Base-by-base conservation (phyloP, 2,113 vertebrate genomes). In the Argyrosomus japonicus region DNA sequence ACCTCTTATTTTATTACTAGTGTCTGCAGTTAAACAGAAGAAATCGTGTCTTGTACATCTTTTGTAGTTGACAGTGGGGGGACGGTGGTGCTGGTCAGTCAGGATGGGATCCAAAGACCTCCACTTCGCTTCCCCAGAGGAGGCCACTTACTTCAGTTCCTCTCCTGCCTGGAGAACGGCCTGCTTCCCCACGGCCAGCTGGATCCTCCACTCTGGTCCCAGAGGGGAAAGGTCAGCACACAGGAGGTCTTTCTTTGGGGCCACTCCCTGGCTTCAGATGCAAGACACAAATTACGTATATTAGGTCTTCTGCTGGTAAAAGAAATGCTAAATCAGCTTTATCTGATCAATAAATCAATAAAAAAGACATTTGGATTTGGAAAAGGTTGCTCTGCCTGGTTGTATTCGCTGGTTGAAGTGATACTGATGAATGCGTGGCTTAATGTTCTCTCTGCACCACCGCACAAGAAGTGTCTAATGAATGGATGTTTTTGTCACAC, bases 21-120 rank as follows among this genome's bases (percentile, higher is more conserved):
- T 19, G 27, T 17, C 51, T 65, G 15, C 58, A 71, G 15, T 51
- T 45, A 12, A 47, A 45, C 50, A 19, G 36, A 62, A 67, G 14
- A 13, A 23, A 61, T 50, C 5, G 18, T 72, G 10, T 75, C 61
- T 25, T 60, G 6, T 70, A 56, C 47, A 14, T 58, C 14, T 77
- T 23, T 69, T 84, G 70, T 60, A 99, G 98, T 99, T 67, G 98
- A 99, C 96, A 98, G 97, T 0, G 98, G 98, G 1, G 98, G 98
- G 1, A 99, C 98, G 0, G 97, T 97, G 57, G 98, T 99, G 77
- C 88, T 99, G 89, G 98, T 99, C 87, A 99, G 98, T 94, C 97
- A 99, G 92, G 98, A 99, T 0, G 98, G 98, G 54, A 99, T 99
- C 88, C 98, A 99, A 94, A 96, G 98, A 69, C 98, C 98, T 3